These are phyloP conservation scores for Myripristis murdjan DNA, from an alignment of 2,797 vertebrate genomes.

Conservation along the genomic window DNA sequence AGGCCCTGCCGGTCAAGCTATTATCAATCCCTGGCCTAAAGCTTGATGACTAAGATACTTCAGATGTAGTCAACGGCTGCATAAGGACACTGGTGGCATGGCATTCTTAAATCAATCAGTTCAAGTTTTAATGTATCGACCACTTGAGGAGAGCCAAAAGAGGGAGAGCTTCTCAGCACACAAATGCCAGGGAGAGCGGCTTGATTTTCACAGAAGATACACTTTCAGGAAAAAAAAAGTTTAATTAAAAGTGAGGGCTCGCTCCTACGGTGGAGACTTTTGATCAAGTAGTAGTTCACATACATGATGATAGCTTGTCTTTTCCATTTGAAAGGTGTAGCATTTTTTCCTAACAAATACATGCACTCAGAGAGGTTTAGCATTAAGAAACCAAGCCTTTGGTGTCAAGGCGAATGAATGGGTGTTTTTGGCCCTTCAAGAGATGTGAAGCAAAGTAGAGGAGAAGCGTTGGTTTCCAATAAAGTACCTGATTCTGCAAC, in stretches of 20 bases:
- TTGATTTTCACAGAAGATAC: conserved; percentile 83
- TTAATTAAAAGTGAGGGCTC: conserved; percentile 88
- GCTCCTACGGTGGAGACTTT: conserved; percentile 77
- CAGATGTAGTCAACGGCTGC: conserved; percentile 83
- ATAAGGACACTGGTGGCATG: conserved; percentile 84
- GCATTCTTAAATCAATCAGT: conserved; percentile 88
- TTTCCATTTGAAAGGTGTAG: conserved; percentile 77
- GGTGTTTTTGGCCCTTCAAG: conserved; percentile 73
- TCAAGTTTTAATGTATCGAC: conserved; percentile 90
- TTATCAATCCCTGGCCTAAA: conserved; percentile 87
- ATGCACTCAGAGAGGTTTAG: conserved; percentile 74
- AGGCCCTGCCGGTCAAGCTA: conserved; percentile 88
- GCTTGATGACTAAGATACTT: conserved; percentile 88
- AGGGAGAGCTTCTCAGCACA: conserved; percentile 79
- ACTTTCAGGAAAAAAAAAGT: conserved; percentile 81
- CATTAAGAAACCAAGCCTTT: conserved; percentile 63
- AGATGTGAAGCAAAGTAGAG: conserved; percentile 65
- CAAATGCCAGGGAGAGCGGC: conserved; percentile 69
- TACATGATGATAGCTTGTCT: conserved; percentile 66
- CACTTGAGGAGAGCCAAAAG: conserved; percentile 80
- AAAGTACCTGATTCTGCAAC: conserved; percentile 68
- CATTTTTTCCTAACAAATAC: conserved; percentile 72
- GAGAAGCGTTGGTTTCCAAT: conserved; percentile 69
- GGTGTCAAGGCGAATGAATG: conserved; percentile 77
- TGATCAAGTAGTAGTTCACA: conserved; percentile 59